phyloP scores from a whole-genome alignment of 2,113 vertebrate species.

The Etheostoma spectabile region DNA sequence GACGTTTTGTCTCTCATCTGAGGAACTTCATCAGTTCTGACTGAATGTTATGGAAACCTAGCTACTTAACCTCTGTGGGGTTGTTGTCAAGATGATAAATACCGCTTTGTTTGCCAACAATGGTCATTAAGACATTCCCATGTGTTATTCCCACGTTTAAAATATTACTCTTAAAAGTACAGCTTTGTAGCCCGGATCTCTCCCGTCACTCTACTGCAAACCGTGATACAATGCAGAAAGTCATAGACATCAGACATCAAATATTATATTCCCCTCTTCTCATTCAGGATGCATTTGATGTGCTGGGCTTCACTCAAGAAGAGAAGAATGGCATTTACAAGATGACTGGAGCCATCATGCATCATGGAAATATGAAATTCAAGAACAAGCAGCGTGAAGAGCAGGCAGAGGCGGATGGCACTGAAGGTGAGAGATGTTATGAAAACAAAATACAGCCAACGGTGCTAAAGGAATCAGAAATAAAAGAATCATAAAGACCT shows the following conservation, averaged over 20 bases:
- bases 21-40: too few relatives aligned
- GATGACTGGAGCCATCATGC: conserved; percentile 92
- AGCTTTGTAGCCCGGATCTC: conserved; percentile 6
- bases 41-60: too few relatives aligned
- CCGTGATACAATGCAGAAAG: conserved; percentile 4
- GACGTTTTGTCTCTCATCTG: too few relatives aligned
- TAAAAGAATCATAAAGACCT: too few relatives aligned
- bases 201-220: background rate
- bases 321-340: conserved; percentile 91
- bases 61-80: too few relatives aligned
- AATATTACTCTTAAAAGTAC: too few relatives aligned
- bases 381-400: conserved; percentile 93
- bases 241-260: background rate
- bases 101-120: too few relatives aligned
- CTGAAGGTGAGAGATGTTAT: conserved; percentile 82
- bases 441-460: too few relatives aligned
- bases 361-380: conserved; percentile 92
- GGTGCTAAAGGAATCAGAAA: too few relatives aligned
- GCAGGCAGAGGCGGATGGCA: conserved; percentile 91
- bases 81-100: too few relatives aligned
- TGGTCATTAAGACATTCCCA: too few relatives aligned
- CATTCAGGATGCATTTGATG: conserved; percentile 83
- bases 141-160: too few relatives aligned
- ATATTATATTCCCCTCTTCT: conserved; percentile 10
- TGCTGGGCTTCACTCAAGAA: conserved; percentile 88